Base-by-base conservation (phyloP, 2,797 vertebrate genomes). In the Semotilus atromaculatus region DNA sequence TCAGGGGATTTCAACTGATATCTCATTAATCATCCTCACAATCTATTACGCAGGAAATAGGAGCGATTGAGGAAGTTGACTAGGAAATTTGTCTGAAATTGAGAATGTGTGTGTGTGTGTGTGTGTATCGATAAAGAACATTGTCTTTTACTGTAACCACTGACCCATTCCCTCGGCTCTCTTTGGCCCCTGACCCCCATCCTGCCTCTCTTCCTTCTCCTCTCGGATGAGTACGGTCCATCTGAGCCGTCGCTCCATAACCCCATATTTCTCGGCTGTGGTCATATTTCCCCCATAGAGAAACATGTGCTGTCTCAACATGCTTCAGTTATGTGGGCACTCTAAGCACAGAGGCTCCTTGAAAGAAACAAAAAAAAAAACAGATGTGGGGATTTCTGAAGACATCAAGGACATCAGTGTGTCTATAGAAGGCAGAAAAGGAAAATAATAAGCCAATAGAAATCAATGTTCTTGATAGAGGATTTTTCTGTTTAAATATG, bases 101-200 rank as follows among this genome's bases (percentile, higher is more conserved):
- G 78, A 67, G 83, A 43, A 45, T 86, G 76, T 55, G 53, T n/a
- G 21, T 66, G 91, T 55, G 53, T n/a, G 21, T 29, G 74, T 40
- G 72, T 66, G 70, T 80, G 87, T 92, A 96, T 96, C 93, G 91
- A 96, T 95, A 91, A 92, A 91, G 76, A 81, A 85, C 90, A 81
- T 79, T 87, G 90, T 91, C 93, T 92, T 91, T 94, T 94, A 94
- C 93, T 93, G 93, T 95, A 96, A 95, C 93, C 93, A 93, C 92
- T 94, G 94, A 95, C 93, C 94, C 91, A 66, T 92, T 95, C 94
- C 94, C 93, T 85, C 88, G 90, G 87, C 91, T 91, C 92, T 88
- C 55, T 92, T 95, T 94, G 94, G 90, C 92, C 93, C 91, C 84
- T 92, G 92, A 94, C 83, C 72, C 64, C 74, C 58, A 83, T 81